A percentile compares a stretch with the other conserved stretches of the same genome.
Conservation (phyloP, 2,113 vertebrate species). For the Tricholaema leucomelas region DNA sequence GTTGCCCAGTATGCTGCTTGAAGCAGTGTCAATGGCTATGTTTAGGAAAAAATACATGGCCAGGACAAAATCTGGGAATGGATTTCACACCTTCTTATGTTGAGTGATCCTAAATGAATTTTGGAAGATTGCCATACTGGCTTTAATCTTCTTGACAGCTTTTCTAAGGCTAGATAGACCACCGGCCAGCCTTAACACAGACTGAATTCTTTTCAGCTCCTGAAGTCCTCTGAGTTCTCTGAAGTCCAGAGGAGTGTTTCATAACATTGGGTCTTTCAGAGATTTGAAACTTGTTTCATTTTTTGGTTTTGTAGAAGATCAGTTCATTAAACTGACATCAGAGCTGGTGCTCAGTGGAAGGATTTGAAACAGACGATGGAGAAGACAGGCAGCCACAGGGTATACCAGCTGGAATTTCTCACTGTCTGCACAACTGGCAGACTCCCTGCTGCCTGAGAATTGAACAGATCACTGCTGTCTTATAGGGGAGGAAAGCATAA, state of each 20-base stretch:
- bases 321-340: not conserved
- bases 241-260: not conserved
- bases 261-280: not conserved
- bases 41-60: not conserved
- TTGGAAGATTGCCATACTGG: not conserved
- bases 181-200: not conserved
- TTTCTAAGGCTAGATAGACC: not conserved
- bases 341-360: not conserved
- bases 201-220: not conserved
- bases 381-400: not conserved
- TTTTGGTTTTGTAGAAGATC: not conserved
- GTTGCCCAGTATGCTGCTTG: not conserved
- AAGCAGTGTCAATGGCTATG: too few species aligned
- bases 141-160: not conserved
- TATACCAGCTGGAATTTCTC: conserved; percentile 6
- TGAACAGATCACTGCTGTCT: not conserved
- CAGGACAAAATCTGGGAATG: not conserved
- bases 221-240: not conserved
- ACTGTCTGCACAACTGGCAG: not conserved
- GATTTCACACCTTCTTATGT: not conserved
- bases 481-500: not conserved
- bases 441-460: not conserved
- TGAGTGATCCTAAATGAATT: not conserved
- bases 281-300: not conserved
- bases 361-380: not conserved